A percentile compares a stretch with the other conserved stretches of the same genome.
phyloP scores from a whole-genome alignment of 2,888 invertebrate species.

The Drosophila anomalipes region DNA sequence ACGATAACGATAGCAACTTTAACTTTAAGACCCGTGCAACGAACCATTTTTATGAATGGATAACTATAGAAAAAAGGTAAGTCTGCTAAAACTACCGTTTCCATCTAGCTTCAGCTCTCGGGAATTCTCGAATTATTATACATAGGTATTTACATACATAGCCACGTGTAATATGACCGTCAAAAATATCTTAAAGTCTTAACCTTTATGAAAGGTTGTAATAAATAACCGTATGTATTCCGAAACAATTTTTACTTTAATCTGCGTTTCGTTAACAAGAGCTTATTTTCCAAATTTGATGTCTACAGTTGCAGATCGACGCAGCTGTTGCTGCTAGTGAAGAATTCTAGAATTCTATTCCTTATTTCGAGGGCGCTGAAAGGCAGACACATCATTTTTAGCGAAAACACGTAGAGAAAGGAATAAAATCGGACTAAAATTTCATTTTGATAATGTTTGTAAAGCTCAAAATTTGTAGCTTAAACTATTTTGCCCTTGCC shows the following conservation, averaged over 20 bases:
- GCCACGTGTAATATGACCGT: not conserved
- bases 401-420: not conserved
- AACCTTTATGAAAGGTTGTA: not conserved
- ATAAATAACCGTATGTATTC: not conserved
- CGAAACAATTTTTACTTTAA: not conserved
- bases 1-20: constrained; percentile 1
- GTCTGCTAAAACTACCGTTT: constrained; percentile 23
- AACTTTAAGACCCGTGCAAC: constrained; percentile 33
- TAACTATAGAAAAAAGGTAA: constrained; percentile 84
- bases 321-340: not conserved
- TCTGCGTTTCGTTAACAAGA: not conserved
- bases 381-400: not conserved
- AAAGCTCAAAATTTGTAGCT: not conserved
- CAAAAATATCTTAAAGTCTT: not conserved
- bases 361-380: not conserved
- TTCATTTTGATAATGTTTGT: not conserved
- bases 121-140: not conserved
- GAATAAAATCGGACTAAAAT: not conserved
- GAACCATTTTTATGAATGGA: constrained; percentile 80
- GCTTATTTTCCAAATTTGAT: not conserved
- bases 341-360: not conserved
- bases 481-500: not conserved
- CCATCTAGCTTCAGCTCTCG: not conserved
- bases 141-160: no score
- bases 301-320: not conserved